Evolutionary conservation across 2,113 vertebrate species (phyloP), one percentile per base, ranked within the genome.

Genomic region (Labrus mixtus): DNA sequence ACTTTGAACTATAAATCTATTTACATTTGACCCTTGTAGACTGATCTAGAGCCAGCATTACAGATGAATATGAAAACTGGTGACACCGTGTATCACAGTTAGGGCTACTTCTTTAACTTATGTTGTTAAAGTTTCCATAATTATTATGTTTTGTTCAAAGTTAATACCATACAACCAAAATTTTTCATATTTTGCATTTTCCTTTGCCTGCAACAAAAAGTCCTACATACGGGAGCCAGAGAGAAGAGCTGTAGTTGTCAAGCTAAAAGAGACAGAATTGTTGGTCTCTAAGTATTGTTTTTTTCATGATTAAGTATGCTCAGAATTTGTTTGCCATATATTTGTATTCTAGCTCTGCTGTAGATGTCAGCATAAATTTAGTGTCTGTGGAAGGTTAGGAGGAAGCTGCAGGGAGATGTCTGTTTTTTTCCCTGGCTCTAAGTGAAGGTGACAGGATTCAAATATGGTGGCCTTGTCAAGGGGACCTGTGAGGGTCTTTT

Each of bases 361-460:
- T 57, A 20, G 64, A 41, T 60, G 25, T 57, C 37, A 29, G 48
- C 10, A 76, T 56, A 29, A 8, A 41, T 51, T 45, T 12, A 36
- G 22, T 23, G 36, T 73, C 25, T 68, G 46, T 74, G 29, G 25
- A 12, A 74, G 77, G 69, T 77, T 74, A 41, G 71, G 46, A 60
- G 70, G 48, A 77, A 81, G 76, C 79, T 56, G 62, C 59, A 75
- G 73, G 78, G 80, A 79, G 22, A 78, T 55, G 75, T 83, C 60
- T 68, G 65, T 66, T 43, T 50, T 68, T 68, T 76, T 60, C 33
- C 33, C 15, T 57, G 25, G 56, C 84, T 82, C 82, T 95, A 93
- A 95, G 85, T 93, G 90, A 84, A 93, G 90, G 84, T 93, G 95
- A 95, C 92, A 94, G 93, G 81, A 68, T 89, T 92, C 73, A 89